A percentile compares a stretch with the other conserved stretches of the same genome.
Conservation (phyloP, 2,797 vertebrate species). For the Sebastiscus tertius region DNA sequence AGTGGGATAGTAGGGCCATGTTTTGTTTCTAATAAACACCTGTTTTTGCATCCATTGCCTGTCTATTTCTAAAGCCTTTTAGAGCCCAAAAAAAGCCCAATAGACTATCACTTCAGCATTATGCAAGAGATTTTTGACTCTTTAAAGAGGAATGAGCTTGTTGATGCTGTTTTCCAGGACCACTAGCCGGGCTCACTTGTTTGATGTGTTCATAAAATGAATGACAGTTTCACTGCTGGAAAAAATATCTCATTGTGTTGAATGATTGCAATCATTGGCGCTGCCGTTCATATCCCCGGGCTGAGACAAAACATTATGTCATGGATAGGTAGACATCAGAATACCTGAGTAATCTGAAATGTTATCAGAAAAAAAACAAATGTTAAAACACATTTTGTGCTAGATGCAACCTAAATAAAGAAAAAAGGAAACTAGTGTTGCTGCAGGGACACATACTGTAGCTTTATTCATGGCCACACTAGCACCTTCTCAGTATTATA, state of each 20-base stretch:
- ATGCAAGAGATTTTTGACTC: slow-evolving; percentile 65
- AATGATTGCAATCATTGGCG: slow-evolving; percentile 65
- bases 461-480: background rate
- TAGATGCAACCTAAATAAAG: background rate
- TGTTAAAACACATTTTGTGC: background rate
- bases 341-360: slow-evolving; percentile 26
- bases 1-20: slow-evolving; percentile 33
- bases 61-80: slow-evolving; percentile 36
- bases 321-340: slow-evolving; percentile 25
- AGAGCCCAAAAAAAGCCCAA: slow-evolving; percentile 39
- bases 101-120: slow-evolving; percentile 50
- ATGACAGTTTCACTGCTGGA: slow-evolving; percentile 71
- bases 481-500: background rate
- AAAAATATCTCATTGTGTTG: slow-evolving; percentile 57
- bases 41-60: slow-evolving; percentile 25
- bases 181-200: slow-evolving; percentile 60
- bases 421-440: background rate
- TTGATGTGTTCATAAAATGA: slow-evolving; percentile 66
- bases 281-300: slow-evolving; percentile 40
- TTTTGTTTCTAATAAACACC: slow-evolving; percentile 51
- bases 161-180: slow-evolving; percentile 65
- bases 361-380: too few relatives aligned
- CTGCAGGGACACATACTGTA: background rate
- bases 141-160: slow-evolving; percentile 60
- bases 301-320: slow-evolving; percentile 41